Base-by-base conservation (phyloP, 2,113 vertebrate genomes). In the Uria aalge region DNA sequence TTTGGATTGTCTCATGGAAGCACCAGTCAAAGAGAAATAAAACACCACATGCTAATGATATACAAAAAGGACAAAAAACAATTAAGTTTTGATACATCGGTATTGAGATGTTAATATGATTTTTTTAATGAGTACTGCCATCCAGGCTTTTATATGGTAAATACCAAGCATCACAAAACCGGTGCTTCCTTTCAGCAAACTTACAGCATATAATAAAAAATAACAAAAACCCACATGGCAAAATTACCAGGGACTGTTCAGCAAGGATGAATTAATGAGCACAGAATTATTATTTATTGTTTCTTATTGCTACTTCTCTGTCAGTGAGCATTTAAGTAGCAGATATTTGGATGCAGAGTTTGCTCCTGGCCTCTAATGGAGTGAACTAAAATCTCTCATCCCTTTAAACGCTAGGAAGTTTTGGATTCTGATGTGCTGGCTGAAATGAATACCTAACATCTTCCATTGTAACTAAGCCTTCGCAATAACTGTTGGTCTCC, bases 101-200 rank as follows among this genome's bases (percentile, higher is more conserved):
- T 93, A 98, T 98, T 98, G 96, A 98, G 88, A 98, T 98, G 98
- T 96, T 98, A 98, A 98, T 98, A 94, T 38, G 72, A 79, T 97
- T 97, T 94, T 94, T 94, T 92, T 89, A 96, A 97, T 85, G 75
- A 93, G 60, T 90, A 88, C 59, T 86, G 90, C 90, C 82, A 50
- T 88, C 72, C 53, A 11, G 41, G 82, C 94, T 97, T 98, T 97
- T 95, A 89, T 96, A 71, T 84, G 76, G 81, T 88, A 86, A 96
- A 95, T 96, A 96, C 67, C 88, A 96, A 95, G 48, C 78, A 88
- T 94, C 90, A 96, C 83, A 97, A 97, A 98, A 96, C 40, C 4
- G 7, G 69, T 94, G 95, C 96, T 98, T 96, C 97, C 98, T 98
- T 98, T 97, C 96, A 97, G 78, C 59, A 93, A 74, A 95, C 64